These are phyloP conservation scores for Mellivora capensis DNA, from an alignment of 2,113 vertebrate genomes.

Conservation along the genomic window DNA sequence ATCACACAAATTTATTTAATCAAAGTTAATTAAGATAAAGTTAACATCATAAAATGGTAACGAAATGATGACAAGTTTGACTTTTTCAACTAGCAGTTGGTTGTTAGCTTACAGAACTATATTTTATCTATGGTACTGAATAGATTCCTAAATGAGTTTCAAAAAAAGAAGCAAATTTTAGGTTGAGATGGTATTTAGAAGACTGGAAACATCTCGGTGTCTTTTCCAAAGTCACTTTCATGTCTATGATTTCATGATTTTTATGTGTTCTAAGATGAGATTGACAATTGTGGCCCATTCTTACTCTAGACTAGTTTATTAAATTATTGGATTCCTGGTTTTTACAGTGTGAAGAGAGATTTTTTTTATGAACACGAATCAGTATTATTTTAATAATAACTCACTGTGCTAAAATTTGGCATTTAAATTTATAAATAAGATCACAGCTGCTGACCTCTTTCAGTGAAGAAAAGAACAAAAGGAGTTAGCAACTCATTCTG, in stretches of 20 bases:
- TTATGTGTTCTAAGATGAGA: slow-evolving; percentile 36
- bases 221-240: slow-evolving; percentile 19
- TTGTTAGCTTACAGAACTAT: not conserved
- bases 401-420: slow-evolving; percentile 45
- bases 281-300: not conserved
- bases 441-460: slow-evolving; percentile 51
- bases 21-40: not conserved
- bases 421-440: slow-evolving; percentile 65
- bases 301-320: slow-evolving; percentile 45
- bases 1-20: not conserved
- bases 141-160: not conserved
- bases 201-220: not conserved
- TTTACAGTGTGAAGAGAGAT: slow-evolving; percentile 40
- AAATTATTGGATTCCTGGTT: slow-evolving; percentile 33
- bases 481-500: slow-evolving; percentile 45
- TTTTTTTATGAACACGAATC: slow-evolving; percentile 69
- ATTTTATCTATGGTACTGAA: not conserved
- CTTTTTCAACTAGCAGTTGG: not conserved
- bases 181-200: not conserved
- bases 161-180: slow-evolving; percentile 11
- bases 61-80: not conserved
- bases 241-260: not conserved
- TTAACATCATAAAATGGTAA: not conserved
- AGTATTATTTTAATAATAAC: slow-evolving; percentile 76
- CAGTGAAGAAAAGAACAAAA: slow-evolving; percentile 64